Conservation (phyloP, 2,888 invertebrate species). For the Clistopyga incitator region DNA sequence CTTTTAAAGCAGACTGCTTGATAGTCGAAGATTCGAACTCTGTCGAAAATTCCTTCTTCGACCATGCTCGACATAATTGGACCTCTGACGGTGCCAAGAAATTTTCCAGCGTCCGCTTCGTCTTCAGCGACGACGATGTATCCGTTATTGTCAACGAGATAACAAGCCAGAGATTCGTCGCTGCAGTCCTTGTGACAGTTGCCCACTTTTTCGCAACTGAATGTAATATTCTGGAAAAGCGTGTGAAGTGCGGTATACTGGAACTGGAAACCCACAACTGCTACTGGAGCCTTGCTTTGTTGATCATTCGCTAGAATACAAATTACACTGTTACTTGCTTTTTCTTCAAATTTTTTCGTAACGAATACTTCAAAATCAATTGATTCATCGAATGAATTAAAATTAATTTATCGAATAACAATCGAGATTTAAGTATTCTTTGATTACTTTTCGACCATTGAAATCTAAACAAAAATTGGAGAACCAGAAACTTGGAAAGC, state of each 20-base stretch:
- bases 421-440: too few species aligned
- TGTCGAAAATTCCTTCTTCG: constrained; percentile 90
- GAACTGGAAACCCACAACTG: constrained; percentile 91
- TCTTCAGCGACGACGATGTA: constrained; percentile 90
- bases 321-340: neutral
- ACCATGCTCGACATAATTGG: constrained; percentile 91
- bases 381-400: too few species aligned
- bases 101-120: constrained; percentile 90
- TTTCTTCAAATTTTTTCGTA: too few species aligned
- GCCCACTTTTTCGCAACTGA: constrained; percentile 82
- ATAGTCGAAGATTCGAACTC: constrained; percentile 92
- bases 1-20: constrained; percentile 94
- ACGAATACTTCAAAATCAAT: too few species aligned
- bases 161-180: constrained; percentile 91
- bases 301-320: constrained; percentile 72
- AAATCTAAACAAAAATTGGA: too few species aligned
- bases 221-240: constrained; percentile 92
- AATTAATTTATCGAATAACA: too few species aligned
- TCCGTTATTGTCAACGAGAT: constrained; percentile 95
- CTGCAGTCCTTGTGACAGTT: constrained; percentile 86
- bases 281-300: constrained; percentile 85
- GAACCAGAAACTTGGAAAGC: too few species aligned
- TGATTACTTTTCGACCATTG: too few species aligned
- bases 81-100: constrained; percentile 94
- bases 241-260: constrained; percentile 91